Evolutionary conservation across 2,888 invertebrate species (phyloP).

Genomic region (Trissolcus brochymenae): DNA sequence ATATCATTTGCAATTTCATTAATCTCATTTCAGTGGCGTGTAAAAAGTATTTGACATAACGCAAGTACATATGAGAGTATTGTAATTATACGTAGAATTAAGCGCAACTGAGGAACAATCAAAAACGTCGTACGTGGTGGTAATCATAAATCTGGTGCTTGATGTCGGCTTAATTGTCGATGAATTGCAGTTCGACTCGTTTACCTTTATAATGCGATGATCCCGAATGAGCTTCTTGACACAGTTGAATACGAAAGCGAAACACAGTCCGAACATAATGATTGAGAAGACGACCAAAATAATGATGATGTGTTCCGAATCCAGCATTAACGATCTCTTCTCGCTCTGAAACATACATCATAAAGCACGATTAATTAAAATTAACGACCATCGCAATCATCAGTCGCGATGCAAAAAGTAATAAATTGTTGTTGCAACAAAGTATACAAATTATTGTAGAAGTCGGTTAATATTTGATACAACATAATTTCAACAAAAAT

Average conservation of each 20-base stretch:
- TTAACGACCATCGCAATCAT: not conserved
- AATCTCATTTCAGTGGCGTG: too few species aligned
- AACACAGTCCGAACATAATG: conserved; percentile 91
- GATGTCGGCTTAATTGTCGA: conserved; percentile 1
- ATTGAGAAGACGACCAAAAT: conserved; percentile 92
- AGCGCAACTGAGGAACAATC: not conserved
- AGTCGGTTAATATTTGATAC: too few species aligned
- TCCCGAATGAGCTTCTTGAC: conserved; percentile 90
- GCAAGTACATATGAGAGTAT: too few species aligned
- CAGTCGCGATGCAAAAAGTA: not conserved
- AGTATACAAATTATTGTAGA: too few species aligned
- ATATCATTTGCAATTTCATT: too few species aligned
- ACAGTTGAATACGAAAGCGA: conserved; percentile 92
- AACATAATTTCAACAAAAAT: too few species aligned
- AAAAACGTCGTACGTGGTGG: not conserved
- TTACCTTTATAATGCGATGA: conserved; percentile 90
- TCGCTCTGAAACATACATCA: conserved; percentile 62
- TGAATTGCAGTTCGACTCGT: conserved; percentile 62
- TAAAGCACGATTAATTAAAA: conserved; percentile 1
- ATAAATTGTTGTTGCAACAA: too few species aligned
- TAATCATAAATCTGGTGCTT: not conserved
- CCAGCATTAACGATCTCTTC: conserved; percentile 64
- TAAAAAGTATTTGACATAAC: too few species aligned
- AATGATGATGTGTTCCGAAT: conserved; percentile 87
- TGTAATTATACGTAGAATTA: not conserved